These are phyloP conservation scores for Beaufortia kweichowensis DNA, from an alignment of 2,113 vertebrate species.

Conservation along the genomic window DNA sequence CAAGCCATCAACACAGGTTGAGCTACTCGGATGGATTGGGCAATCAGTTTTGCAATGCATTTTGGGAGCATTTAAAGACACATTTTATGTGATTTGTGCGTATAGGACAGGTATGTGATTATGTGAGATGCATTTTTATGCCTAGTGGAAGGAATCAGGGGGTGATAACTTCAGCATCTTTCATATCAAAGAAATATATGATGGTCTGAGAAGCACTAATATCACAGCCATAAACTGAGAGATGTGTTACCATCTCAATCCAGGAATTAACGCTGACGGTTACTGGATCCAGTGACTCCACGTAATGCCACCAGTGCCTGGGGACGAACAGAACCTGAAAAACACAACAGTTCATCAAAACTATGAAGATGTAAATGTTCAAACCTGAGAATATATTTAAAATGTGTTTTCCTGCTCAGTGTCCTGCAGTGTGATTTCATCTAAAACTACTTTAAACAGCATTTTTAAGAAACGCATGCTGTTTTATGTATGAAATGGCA, in stretches of 20 bases:
- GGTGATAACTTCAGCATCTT: neutral
- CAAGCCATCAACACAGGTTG: neutral
- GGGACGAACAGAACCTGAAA: conserved; percentile 90
- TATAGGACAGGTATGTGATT: neutral
- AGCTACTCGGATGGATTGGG: neutral
- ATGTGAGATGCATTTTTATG: neutral
- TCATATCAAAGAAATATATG: neutral
- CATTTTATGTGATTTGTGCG: neutral
- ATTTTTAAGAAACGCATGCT: too few relatives aligned
- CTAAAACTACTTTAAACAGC: too few relatives aligned
- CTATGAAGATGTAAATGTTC: neutral
- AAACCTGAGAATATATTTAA: too few relatives aligned
- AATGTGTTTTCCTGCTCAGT: too few relatives aligned
- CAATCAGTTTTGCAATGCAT: neutral
- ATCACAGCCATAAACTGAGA: neutral
- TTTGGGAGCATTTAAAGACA: neutral
- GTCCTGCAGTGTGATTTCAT: too few relatives aligned
- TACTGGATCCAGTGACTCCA: conserved; percentile 89
- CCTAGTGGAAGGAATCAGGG: neutral
- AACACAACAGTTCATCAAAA: conserved; percentile 10
- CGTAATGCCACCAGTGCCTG: conserved; percentile 97
- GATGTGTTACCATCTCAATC: conserved; percentile 86
- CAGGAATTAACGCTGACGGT: conserved; percentile 95
- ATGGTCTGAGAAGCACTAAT: neutral
- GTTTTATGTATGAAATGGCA: too few relatives aligned